A percentile compares a stretch with the other conserved stretches of the same genome.
Conservation (phyloP, 2,113 vertebrate species). For the Odontesthes bonariensis region DNA sequence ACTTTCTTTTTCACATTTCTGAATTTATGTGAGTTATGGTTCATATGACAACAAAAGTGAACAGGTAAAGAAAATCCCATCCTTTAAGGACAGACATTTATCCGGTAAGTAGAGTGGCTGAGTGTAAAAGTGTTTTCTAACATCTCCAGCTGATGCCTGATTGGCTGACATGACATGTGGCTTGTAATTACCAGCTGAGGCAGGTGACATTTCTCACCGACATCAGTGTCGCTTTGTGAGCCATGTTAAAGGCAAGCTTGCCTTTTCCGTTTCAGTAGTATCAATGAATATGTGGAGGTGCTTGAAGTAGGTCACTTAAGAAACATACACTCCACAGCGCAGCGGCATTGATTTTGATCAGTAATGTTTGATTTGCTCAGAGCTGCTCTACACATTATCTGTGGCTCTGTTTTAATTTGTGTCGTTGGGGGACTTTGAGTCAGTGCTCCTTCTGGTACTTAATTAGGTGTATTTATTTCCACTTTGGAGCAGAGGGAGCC, state of each 20-base stretch:
- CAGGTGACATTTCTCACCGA: neutral
- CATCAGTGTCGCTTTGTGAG: slow-evolving; percentile 3
- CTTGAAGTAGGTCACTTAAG: slow-evolving; percentile 20
- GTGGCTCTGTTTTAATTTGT: slow-evolving; percentile 28
- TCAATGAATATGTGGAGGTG: neutral
- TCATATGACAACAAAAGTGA: accelerated
- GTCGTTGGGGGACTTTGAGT: slow-evolving; percentile 19
- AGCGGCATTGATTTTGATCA: slow-evolving; percentile 27
- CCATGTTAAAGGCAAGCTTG: slow-evolving; percentile 13
- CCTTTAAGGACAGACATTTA: neutral
- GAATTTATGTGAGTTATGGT: neutral
- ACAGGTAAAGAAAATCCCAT: neutral
- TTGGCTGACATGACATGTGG: slow-evolving; percentile 4
- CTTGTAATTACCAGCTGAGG: neutral
- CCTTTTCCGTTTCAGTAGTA: neutral
- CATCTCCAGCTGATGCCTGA: neutral
- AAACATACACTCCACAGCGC: neutral
- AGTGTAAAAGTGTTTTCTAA: slow-evolving; percentile 12
- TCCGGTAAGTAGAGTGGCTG: neutral
- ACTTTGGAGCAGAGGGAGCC: slow-evolving; percentile 1
- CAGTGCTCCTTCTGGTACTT: slow-evolving; percentile 44
- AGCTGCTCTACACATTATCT: slow-evolving; percentile 12
- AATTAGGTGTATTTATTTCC: slow-evolving; percentile 69
- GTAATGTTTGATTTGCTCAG: slow-evolving; percentile 36
- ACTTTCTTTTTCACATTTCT: no score